Conservation (phyloP, 2,797 vertebrate species). For the Emydoidea blandingii region DNA sequence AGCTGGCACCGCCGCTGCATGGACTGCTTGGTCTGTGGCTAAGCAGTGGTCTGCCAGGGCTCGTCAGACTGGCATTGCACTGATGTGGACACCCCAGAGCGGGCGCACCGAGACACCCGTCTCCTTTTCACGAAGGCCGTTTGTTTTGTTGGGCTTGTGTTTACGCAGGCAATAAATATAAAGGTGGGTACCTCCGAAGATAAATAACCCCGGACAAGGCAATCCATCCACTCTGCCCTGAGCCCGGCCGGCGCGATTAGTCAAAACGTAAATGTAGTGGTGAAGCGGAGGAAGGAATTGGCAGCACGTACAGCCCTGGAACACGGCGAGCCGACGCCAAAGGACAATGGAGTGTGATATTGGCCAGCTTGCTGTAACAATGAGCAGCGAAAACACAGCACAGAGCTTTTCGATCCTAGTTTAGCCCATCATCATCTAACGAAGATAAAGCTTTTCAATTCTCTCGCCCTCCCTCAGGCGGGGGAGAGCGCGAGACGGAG, state of each 20-base stretch:
- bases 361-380: background rate
- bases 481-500: background rate
- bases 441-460: conserved; percentile 12
- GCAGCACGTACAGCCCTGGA: background rate
- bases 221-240: background rate
- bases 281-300: background rate
- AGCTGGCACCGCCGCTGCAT: no score
- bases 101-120: background rate
- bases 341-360: background rate
- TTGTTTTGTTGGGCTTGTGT: conserved; percentile 39
- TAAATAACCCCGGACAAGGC: conserved; percentile 37
- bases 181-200: conserved; percentile 54
- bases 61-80: background rate
- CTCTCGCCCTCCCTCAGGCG: background rate
- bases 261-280: background rate
- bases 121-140: background rate
- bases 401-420: background rate
- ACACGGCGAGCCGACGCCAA: background rate
- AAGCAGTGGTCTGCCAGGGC: background rate
- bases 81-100: no score
- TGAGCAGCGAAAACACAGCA: background rate
- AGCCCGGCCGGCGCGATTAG: background rate
- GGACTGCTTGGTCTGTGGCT: background rate
- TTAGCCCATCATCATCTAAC: background rate
- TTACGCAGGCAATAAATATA: conserved; percentile 39